Evolutionary conservation across 2,113 vertebrate genomes (phyloP), one percentile per base, ranked within the genome.

Genomic region (Mixornis gularis): DNA sequence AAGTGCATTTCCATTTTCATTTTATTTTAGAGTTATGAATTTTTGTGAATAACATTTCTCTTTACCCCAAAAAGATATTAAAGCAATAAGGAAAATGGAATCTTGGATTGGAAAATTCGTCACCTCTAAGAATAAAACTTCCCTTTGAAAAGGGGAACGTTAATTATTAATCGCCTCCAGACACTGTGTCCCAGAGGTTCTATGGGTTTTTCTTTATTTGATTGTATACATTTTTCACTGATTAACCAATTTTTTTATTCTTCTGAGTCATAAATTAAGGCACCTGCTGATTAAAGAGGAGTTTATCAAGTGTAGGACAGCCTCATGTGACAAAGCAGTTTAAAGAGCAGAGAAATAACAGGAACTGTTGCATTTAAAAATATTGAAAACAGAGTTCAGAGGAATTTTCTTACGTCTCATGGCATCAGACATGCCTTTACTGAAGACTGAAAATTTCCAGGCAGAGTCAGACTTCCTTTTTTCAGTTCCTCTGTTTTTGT

Each of bases 171-270:
- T 56, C 17, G 49, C 10, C 51, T 89, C 51, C 80, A 85, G 85
- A 41, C 46, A 76, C 10, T 68, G 27, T 90, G 58, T 78, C 56
- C 30, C 2, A 10, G 36, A 60, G 10, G 76, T 91, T 94, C 79
- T 58, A 17, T 6, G 36, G 74, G 55, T n/a, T 78, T 80, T 92
- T 83, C 51, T 90, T 64, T 64, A 73, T 92, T 94, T 93, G 27
- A 68, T 94, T 85, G 87, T 92, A 76, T 82, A 82, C 25, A 30
- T 77, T 93, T 86, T 92, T 90, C n/a, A 81, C 69, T 89, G 59
- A 95, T 93, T 79, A 92, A 87, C 44, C 9, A 40, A 20, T 69
- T 29, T 81, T 81, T 43, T 38, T 93, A 72, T 81, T 85, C 14
- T 93, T 64, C 56, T 74, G 64, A 83, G 85, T 78, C 76, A 71